These are phyloP conservation scores for Condylostylus longicornis DNA, from an alignment of 1,140 invertebrate genomes.

Conservation along the genomic window DNA sequence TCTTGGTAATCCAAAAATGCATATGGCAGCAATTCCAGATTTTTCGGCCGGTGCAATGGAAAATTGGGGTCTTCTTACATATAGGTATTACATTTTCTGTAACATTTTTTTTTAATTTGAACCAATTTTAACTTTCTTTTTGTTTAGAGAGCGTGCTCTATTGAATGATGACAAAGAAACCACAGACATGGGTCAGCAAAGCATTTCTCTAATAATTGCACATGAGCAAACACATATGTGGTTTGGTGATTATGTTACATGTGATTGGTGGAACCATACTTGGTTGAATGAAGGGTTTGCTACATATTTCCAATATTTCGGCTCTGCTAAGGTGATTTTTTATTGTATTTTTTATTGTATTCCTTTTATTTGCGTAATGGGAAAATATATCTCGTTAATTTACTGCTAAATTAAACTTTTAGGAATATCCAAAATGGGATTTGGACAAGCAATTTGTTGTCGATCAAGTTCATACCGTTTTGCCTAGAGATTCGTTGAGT, in stretches of 20 bases:
- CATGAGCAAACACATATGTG: constrained; percentile 52
- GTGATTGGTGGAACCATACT: constrained; percentile 48
- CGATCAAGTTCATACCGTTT: constrained; percentile 45
- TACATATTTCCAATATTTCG: constrained; percentile 51
- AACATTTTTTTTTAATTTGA: neutral
- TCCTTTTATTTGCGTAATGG: neutral
- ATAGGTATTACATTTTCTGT: constrained; percentile 11
- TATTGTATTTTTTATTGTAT: constrained; percentile 3
- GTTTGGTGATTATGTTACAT: constrained; percentile 53
- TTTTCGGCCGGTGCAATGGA: constrained; percentile 76
- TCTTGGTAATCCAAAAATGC: constrained; percentile 39
- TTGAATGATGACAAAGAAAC: constrained; percentile 36
- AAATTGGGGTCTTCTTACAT: constrained; percentile 57
- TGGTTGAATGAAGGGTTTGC: constrained; percentile 61
- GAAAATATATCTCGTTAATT: neutral
- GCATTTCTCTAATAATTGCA: constrained; percentile 40
- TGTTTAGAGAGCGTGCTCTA: constrained; percentile 42
- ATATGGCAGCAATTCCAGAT: constrained; percentile 61
- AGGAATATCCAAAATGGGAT: constrained; percentile 38
- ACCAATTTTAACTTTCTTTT: constrained; percentile 13
- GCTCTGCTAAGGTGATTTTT: constrained; percentile 33
- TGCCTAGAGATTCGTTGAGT: constrained; percentile 46
- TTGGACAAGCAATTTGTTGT: constrained; percentile 41
- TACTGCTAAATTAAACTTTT: too few species aligned
- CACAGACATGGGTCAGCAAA: constrained; percentile 35